These are phyloP conservation scores for Scartelaos histophorus DNA, from an alignment of 2,113 vertebrate species.

Conservation along the genomic window DNA sequence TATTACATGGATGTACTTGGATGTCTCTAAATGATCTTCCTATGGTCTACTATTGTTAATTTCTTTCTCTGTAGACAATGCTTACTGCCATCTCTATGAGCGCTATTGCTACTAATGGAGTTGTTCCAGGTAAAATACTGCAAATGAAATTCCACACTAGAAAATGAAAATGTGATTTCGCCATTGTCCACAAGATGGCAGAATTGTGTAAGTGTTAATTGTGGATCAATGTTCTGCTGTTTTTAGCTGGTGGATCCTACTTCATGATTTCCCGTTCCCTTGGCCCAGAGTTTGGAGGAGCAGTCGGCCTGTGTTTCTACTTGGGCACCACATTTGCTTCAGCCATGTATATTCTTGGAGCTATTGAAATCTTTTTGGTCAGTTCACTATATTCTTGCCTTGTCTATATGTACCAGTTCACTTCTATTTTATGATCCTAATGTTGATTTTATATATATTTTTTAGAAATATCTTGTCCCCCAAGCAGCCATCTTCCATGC, in stretches of 20 bases:
- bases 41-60: not conserved
- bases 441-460: conserved; percentile 23
- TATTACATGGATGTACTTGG: too few relatives aligned
- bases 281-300: conserved; percentile 97
- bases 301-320: conserved; percentile 96
- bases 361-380: conserved; percentile 96
- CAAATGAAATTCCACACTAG: not conserved
- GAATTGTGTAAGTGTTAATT: not conserved
- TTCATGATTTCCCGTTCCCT: conserved; percentile 98
- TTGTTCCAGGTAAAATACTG: conserved; percentile 86
- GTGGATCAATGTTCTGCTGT: not conserved
- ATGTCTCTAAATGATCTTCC: not conserved
- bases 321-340: conserved; percentile 96
- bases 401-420: not conserved
- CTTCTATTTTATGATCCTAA: not conserved
- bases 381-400: conserved; percentile 57
- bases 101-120: conserved; percentile 73
- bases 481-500: conserved; percentile 91
- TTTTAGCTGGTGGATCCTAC: conserved; percentile 92
- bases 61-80: conserved; percentile 82
- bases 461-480: conserved; percentile 92
- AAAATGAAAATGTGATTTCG: not conserved
- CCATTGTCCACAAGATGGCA: conserved; percentile 25
- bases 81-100: conserved; percentile 94
- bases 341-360: conserved; percentile 97